phyloP scores from a whole-genome alignment of 2,797 vertebrate genomes.

The Rhabdomys pumilio region DNA sequence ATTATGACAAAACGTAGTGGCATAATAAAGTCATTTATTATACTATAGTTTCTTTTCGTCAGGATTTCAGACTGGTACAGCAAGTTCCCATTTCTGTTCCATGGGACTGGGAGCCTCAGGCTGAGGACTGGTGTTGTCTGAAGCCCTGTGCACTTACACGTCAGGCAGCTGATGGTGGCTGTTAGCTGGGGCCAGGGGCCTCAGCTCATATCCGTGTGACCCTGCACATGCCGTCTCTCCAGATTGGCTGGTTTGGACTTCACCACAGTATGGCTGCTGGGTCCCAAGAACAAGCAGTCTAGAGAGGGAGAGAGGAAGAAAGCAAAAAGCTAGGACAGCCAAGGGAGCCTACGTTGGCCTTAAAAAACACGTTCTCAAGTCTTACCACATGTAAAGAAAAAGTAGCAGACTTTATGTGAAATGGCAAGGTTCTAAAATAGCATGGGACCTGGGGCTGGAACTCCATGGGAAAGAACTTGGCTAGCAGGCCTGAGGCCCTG shows the following conservation, averaged over 20 bases:
- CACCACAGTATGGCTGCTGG: constrained; percentile 5
- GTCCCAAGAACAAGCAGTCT: constrained; percentile 4
- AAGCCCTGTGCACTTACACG: not conserved
- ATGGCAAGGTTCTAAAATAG: constrained; percentile 43
- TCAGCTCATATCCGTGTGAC: not conserved
- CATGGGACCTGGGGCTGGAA: not conserved
- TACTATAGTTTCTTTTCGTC: constrained; percentile 37
- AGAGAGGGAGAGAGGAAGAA: not conserved
- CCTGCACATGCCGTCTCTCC: constrained; percentile 16
- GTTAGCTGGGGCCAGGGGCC: not conserved
- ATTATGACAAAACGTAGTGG: constrained; percentile 8
- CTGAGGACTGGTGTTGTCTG: not conserved
- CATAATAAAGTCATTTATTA: constrained; percentile 63
- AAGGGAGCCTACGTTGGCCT: constrained; percentile 7
- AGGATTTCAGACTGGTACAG: constrained; percentile 48
- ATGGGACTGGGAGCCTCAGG: not conserved
- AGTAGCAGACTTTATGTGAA: not conserved
- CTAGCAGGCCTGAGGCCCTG: not conserved
- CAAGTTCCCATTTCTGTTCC: not conserved
- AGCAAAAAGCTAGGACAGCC: not conserved
- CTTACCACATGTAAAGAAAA: constrained; percentile 12
- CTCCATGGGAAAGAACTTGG: not conserved
- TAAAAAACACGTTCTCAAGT: not conserved
- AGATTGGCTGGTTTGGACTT: constrained; percentile 1
- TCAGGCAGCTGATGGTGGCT: constrained; percentile 13